Conservation (phyloP, 2,113 vertebrate genomes). For the Isichthys henryi region DNA sequence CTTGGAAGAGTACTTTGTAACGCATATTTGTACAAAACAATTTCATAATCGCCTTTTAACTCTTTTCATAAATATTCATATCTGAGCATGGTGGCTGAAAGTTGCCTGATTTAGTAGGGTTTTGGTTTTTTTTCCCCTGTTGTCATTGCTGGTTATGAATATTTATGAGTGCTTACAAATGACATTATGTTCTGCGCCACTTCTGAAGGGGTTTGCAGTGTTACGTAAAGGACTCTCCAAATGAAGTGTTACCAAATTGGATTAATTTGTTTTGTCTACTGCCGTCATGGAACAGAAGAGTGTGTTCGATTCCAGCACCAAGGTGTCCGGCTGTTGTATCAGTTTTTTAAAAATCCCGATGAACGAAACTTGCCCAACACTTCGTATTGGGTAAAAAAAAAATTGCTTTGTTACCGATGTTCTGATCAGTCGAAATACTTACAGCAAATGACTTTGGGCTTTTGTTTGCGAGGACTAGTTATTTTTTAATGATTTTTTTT, state of each 20-base stretch:
- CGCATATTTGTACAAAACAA: conserved; percentile 5
- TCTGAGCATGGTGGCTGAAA: conserved; percentile 1
- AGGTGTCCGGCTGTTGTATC: background rate
- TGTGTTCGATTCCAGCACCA: background rate
- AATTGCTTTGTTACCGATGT: background rate
- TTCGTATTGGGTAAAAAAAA: background rate
- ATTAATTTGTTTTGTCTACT: conserved; percentile 13
- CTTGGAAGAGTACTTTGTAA: conserved; percentile 9
- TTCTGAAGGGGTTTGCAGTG: conserved; percentile 1
- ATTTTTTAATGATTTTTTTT: background rate
- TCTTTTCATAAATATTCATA: conserved; percentile 18
- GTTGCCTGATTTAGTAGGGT: background rate
- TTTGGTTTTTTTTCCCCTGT: background rate
- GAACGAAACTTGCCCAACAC: background rate
- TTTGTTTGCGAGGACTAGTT: background rate
- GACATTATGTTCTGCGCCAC: conserved; percentile 9
- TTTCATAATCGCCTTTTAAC: conserved; percentile 4
- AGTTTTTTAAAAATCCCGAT: background rate
- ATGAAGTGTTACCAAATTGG: conserved; percentile 11
- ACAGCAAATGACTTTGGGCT: background rate
- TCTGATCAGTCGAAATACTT: background rate
- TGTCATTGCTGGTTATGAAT: conserved; percentile 15
- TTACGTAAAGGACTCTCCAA: conserved; percentile 1
- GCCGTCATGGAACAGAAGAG: background rate
- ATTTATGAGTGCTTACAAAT: conserved; percentile 17